Evolutionary conservation across 2,888 invertebrate species (phyloP), one percentile per base, ranked within the genome.

Genomic region (Phyllotreta striolata): DNA sequence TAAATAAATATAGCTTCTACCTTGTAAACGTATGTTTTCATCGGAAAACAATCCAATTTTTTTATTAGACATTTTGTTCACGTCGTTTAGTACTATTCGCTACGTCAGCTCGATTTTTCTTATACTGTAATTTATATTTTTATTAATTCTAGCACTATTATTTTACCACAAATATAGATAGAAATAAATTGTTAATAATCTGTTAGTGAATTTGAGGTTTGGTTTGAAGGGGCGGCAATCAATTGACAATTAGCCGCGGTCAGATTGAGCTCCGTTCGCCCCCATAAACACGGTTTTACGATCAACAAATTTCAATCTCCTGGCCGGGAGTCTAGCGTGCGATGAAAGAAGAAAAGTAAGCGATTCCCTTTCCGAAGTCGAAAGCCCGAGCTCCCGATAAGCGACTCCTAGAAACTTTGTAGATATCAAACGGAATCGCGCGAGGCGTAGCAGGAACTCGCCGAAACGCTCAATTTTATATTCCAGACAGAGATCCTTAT

Each of bases 1-100:
- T 66, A 67, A 69, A 67, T 66, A 64, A 61, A 69, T 69, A 64
- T 24, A 62, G 59, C 55, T 63, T 55, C 58, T 46, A 62, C 57
- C 56, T 62, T 66, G 41, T 41, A 41, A 41, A 41, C 24, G 24
- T 41, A 41, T 41, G 9, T 41, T 41, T 41, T 41, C 24, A 24
- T 24, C 24, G 24, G 24, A 24, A 24, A 24, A 24, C 24, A 24
- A 24, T 24, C 24, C 24, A 24, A 24, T 24, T 24, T 24, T n/a
- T 24, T 24, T 24, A 24, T 24, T 24, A 24, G 4, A 24, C 4
- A 4, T 24, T 24, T 24, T 24, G 1, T 24, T 4, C 24, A 24
- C 24, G 4, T 4, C 24, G 4, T 24, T 24, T 24, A 24, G n/a
- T n/a, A n/a, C n/a, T n/a, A n/a, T n/a, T n/a, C n/a, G n/a, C n/a